Percentiles rank a stretch among this genome's conserved stretches.
These are phyloP conservation scores for Lasioglossum pauxillum DNA, from an alignment of 2,888 invertebrate species.

Conservation along the genomic window DNA sequence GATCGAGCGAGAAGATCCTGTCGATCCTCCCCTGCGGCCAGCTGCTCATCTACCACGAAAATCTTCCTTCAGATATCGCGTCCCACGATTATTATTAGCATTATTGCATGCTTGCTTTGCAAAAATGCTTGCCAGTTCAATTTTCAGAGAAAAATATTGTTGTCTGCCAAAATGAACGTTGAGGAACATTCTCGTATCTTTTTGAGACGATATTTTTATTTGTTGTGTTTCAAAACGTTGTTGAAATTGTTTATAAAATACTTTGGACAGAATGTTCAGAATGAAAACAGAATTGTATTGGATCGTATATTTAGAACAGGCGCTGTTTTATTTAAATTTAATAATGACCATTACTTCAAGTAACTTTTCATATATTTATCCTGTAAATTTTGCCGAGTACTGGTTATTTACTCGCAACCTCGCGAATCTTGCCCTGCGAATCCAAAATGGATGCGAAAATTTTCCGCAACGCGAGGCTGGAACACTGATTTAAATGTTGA, in stretches of 20 bases:
- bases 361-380: background rate
- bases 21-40: conserved; percentile 49
- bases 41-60: conserved; percentile 4
- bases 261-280: background rate
- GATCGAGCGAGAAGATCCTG: conserved; percentile 24
- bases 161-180: background rate
- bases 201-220: background rate
- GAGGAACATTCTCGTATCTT: background rate
- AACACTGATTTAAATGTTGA: background rate
- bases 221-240: background rate
- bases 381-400: background rate
- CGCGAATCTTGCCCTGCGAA: background rate
- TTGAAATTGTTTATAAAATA: background rate
- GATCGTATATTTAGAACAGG: background rate
- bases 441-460: background rate
- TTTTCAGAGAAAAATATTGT: background rate
- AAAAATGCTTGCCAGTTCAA: background rate
- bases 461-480: background rate
- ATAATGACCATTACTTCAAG: background rate
- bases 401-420: background rate
- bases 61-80: conserved; percentile 25
- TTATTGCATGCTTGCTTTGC: conserved; percentile 18
- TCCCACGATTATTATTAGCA: conserved; percentile 17
- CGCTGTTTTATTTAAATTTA: background rate
- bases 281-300: background rate